phyloP scores from a whole-genome alignment of 2,888 invertebrate genomes.

The Operophtera brumata region DNA sequence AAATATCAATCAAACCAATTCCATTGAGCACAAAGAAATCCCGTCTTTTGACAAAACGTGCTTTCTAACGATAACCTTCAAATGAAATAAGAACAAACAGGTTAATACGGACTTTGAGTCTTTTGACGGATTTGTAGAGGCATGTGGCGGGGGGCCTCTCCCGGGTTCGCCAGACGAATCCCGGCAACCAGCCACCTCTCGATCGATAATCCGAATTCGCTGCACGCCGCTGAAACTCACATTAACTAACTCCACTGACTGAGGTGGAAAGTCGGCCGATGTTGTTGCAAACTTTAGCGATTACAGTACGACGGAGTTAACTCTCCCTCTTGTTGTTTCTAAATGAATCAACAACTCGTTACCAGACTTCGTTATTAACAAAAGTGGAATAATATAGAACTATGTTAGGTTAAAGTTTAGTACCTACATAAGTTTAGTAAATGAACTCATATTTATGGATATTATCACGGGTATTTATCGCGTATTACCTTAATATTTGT shows the following conservation, averaged over 20 bases:
- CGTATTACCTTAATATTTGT: too few relatives aligned
- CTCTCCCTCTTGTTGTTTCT: constrained; percentile 58
- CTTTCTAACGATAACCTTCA: constrained; percentile 79
- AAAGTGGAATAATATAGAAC: constrained; percentile 24
- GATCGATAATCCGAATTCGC: constrained; percentile 76
- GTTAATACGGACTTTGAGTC: constrained; percentile 56
- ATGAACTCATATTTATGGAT: too few relatives aligned
- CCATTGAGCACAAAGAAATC: constrained; percentile 32
- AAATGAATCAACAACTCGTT: constrained; percentile 61
- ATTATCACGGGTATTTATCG: too few relatives aligned
- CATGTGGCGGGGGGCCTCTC: constrained; percentile 47
- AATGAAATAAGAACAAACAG: constrained; percentile 77
- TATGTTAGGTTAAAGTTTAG: constrained; percentile 16
- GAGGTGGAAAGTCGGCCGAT: constrained; percentile 75
- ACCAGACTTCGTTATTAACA: constrained; percentile 35
- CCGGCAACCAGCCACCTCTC: constrained; percentile 71
- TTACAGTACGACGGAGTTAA: constrained; percentile 61
- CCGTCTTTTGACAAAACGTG: constrained; percentile 61
- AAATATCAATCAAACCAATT: constrained; percentile 14
- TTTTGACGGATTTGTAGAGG: constrained; percentile 48
- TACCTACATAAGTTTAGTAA: constrained; percentile 1
- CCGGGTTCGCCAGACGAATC: constrained; percentile 73
- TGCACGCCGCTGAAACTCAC: constrained; percentile 71
- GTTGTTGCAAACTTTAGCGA: constrained; percentile 76
- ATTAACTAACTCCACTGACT: constrained; percentile 69